A percentile compares a stretch with the other conserved stretches of the same genome.
Evolutionary conservation across 2,113 vertebrate genomes (phyloP).

Genomic region (Platysteira castanea): DNA sequence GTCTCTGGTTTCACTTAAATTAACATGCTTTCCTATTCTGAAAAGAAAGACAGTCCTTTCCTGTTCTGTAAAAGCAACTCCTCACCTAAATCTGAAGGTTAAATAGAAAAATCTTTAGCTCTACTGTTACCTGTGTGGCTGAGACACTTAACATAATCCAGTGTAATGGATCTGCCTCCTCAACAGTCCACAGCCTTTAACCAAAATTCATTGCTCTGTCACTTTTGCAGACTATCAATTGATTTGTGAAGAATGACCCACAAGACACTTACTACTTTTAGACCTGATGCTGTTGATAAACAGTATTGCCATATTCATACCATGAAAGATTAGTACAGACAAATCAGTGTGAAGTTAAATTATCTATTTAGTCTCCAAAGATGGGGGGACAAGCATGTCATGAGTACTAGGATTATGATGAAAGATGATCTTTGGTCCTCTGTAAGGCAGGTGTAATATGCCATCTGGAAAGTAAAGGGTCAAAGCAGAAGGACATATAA

Average conservation of each 20-base stretch:
- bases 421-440: not conserved
- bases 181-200: not conserved
- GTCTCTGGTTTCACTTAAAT: not conserved
- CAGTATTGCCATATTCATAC: not conserved
- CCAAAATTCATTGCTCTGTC: not conserved
- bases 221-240: not conserved
- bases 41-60: not conserved
- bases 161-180: not conserved
- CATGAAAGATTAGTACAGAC: not conserved
- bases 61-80: not conserved
- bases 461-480: not conserved
- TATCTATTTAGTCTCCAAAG: not conserved
- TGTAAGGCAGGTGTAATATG: not conserved
- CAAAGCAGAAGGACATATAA: not conserved
- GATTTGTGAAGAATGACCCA: not conserved
- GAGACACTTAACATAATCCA: not conserved
- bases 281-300: not conserved
- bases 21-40: not conserved
- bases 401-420: not conserved
- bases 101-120: not conserved
- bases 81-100: not conserved
- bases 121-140: not conserved
- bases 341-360: not conserved
- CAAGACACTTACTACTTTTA: not conserved
- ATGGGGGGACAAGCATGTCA: not conserved